Percentiles rank a stretch among this genome's conserved stretches.
Conservation (phyloP, 2,113 vertebrate genomes). For the Salvelinus alpinus region DNA sequence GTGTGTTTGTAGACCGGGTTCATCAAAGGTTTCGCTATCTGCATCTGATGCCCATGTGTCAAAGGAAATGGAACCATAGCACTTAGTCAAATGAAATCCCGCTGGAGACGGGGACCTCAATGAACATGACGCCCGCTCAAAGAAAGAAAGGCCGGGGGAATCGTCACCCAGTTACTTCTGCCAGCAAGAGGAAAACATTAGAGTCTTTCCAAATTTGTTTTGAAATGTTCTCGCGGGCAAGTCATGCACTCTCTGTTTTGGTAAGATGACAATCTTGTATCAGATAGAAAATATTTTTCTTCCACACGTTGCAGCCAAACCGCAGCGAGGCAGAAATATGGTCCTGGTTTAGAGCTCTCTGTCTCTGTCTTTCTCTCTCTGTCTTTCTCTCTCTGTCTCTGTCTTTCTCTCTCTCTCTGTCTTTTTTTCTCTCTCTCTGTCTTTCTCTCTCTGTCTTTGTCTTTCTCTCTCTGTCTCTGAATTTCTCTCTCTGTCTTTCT, state of each 20-base stretch:
- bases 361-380: background rate
- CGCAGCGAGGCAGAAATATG: slow-evolving; percentile 33
- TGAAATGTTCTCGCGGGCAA: slow-evolving; percentile 44
- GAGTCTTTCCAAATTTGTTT: slow-evolving; percentile 38
- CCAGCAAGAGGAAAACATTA: slow-evolving; percentile 17
- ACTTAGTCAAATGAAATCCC: slow-evolving; percentile 18
- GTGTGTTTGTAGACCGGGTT: background rate
- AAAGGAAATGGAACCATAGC: background rate
- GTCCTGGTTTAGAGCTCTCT: slow-evolving; percentile 36
- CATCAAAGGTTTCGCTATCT: background rate
- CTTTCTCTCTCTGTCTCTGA: no score
- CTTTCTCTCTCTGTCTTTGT: no score
- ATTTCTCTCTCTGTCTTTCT: no score
- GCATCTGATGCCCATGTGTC: background rate
- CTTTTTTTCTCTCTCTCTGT: no score
- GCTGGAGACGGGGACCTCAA: slow-evolving; percentile 21
- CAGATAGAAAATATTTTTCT: slow-evolving; percentile 39
- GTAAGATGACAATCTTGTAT: slow-evolving; percentile 40
- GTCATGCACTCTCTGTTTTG: slow-evolving; percentile 37
- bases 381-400: no score
- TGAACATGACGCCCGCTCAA: slow-evolving; percentile 4
- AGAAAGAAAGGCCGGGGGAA: slow-evolving; percentile 10
- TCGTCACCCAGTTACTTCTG: no score
- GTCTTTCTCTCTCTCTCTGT: no score
- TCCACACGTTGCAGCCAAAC: slow-evolving; percentile 40